phyloP scores from a whole-genome alignment of 1,140 invertebrate genomes.

The Dryas iulia region DNA sequence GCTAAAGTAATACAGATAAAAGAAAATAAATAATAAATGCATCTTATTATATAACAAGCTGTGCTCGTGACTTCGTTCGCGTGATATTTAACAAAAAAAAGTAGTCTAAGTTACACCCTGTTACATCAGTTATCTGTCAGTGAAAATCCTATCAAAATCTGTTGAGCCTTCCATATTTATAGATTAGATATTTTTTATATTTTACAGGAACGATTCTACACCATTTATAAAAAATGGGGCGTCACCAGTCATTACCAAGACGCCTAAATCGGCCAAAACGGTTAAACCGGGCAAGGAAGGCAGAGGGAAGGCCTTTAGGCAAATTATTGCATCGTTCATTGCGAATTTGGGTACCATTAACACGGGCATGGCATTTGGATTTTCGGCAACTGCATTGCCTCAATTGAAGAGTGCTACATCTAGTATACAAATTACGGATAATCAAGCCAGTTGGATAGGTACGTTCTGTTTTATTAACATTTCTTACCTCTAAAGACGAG shows the following conservation, averaged over 20 bases:
- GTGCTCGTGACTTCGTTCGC: no score
- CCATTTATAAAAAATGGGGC: conserved; percentile 65
- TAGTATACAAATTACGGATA: conserved; percentile 81
- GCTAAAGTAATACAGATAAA: no score
- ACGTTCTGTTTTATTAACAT: conserved; percentile 54
- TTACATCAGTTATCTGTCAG: no score
- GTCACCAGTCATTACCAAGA: conserved; percentile 46
- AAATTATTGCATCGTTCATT: conserved; percentile 83
- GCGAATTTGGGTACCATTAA: conserved; percentile 86
- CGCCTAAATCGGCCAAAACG: conserved; percentile 40
- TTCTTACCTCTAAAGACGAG: no score
- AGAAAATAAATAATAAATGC: no score
- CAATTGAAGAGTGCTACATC: conserved; percentile 82
- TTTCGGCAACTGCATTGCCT: conserved; percentile 86
- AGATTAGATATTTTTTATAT: neutral
- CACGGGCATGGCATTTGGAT: conserved; percentile 87
- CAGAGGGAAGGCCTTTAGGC: conserved; percentile 79
- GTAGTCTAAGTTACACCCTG: no score
- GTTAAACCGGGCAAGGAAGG: conserved; percentile 54
- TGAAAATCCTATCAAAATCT: no score
- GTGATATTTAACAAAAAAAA: no score
- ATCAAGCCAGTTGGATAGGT: conserved; percentile 88
- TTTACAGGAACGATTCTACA: conserved; percentile 60
- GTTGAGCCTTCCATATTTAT: no score
- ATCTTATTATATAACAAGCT: no score